phyloP scores from a whole-genome alignment of 2,888 invertebrate genomes.

The Agrochola circellaris region DNA sequence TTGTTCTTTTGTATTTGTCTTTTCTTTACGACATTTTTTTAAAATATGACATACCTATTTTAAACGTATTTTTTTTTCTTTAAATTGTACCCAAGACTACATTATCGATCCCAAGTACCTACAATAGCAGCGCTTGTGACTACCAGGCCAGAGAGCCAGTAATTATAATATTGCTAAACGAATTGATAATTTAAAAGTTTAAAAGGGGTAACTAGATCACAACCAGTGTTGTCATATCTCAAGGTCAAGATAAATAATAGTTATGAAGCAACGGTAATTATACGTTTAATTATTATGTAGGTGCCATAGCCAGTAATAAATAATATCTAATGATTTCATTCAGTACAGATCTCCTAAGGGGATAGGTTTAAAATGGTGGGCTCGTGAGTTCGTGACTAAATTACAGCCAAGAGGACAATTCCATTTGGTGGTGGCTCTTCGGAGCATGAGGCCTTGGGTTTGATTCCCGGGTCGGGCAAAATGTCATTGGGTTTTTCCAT shows the following conservation, averaged over 20 bases:
- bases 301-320: neutral
- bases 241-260: slow-evolving; percentile 15
- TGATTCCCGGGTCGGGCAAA: too few species aligned
- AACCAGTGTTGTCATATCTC: slow-evolving; percentile 14
- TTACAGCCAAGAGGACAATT: neutral
- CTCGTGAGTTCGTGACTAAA: neutral
- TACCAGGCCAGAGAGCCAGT: neutral
- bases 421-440: neutral
- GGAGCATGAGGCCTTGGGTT: too few species aligned
- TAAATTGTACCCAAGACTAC: too few species aligned
- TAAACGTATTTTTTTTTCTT: too few species aligned
- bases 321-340: slow-evolving; percentile 3
- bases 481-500: too few species aligned
- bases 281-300: slow-evolving; percentile 5
- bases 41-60: too few species aligned
- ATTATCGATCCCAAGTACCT: too few species aligned
- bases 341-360: too few species aligned
- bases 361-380: neutral
- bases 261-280: slow-evolving; percentile 8
- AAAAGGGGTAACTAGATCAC: slow-evolving; percentile 1
- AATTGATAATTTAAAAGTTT: neutral
- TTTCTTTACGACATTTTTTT: too few species aligned
- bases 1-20: too few species aligned
- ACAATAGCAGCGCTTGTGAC: neutral
- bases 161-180: neutral